Percentiles rank a stretch among this genome's conserved stretches.
phyloP scores from a whole-genome alignment of 2,113 vertebrate species.

The Coptodon rendalli region DNA sequence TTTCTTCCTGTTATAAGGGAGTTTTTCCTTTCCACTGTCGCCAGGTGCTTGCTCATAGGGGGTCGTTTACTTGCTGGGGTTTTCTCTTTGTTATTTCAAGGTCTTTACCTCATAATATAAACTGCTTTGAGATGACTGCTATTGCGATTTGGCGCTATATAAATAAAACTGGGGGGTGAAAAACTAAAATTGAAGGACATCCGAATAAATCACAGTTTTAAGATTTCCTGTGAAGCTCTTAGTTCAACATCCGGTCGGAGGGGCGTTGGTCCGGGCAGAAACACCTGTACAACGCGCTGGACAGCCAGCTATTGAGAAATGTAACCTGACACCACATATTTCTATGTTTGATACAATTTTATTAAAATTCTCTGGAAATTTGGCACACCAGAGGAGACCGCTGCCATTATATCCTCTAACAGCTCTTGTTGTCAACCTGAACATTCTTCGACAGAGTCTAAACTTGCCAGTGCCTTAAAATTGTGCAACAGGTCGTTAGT shows the following conservation, averaged over 20 bases:
- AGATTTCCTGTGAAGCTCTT: no score
- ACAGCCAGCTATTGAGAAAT: constrained; percentile 1
- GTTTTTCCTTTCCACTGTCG: neutral
- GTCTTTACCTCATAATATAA: neutral
- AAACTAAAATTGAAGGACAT: neutral
- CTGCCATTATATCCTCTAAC: neutral
- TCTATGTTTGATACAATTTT: neutral
- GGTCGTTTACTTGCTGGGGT: neutral
- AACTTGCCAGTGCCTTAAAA: neutral
- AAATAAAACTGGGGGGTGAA: neutral
- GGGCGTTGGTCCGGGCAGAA: constrained; percentile 51
- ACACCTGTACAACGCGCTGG: constrained; percentile 39
- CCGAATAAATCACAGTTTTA: neutral
- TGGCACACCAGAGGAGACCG: neutral
- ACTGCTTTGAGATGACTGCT: neutral
- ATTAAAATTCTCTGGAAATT: neutral
- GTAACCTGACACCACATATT: neutral
- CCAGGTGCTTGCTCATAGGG: neutral
- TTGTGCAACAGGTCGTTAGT: constrained; percentile 31
- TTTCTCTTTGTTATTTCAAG: neutral
- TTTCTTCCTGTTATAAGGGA: neutral
- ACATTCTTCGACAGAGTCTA: neutral
- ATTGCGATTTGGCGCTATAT: neutral
- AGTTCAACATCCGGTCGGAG: neutral
- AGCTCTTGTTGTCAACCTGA: neutral